Conservation (phyloP, 2,113 vertebrate genomes). For the Cnemophilus loriae region DNA sequence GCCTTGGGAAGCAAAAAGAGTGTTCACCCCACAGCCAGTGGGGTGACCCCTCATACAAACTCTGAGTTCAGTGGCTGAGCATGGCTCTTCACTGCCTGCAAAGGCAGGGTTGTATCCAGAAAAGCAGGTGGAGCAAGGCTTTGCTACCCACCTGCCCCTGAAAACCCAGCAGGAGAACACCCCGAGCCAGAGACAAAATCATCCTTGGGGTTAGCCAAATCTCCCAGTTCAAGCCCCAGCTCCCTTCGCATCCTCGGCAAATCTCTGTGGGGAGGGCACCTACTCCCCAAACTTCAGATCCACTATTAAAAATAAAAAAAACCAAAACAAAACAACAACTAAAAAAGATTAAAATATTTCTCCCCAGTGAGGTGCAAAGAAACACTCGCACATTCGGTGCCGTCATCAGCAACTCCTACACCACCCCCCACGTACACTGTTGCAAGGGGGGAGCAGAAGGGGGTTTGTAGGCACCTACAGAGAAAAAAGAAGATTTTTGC, state of each 20-base stretch:
- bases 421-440: not conserved
- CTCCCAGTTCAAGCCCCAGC: not conserved
- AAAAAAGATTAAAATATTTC: not conserved
- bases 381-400: not conserved
- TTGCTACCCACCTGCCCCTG: not conserved
- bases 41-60: not conserved
- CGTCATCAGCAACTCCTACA: constrained; percentile 4
- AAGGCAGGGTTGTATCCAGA: not conserved
- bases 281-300: not conserved
- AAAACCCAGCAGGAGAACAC: not conserved
- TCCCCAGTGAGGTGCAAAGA: not conserved
- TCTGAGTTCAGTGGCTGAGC: not conserved
- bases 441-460: not conserved
- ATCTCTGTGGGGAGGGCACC: not conserved
- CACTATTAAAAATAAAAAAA: not conserved
- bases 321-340: not conserved
- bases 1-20: not conserved
- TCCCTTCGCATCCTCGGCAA: too few relatives aligned
- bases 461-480: not conserved
- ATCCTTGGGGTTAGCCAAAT: not conserved
- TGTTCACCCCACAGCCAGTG: rapidly evolving
- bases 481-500: not conserved
- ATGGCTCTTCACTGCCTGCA: rapidly evolving
- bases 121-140: not conserved
- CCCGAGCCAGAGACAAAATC: not conserved